phyloP scores from a whole-genome alignment of 2,797 vertebrate genomes.

The Selene dorsalis region DNA sequence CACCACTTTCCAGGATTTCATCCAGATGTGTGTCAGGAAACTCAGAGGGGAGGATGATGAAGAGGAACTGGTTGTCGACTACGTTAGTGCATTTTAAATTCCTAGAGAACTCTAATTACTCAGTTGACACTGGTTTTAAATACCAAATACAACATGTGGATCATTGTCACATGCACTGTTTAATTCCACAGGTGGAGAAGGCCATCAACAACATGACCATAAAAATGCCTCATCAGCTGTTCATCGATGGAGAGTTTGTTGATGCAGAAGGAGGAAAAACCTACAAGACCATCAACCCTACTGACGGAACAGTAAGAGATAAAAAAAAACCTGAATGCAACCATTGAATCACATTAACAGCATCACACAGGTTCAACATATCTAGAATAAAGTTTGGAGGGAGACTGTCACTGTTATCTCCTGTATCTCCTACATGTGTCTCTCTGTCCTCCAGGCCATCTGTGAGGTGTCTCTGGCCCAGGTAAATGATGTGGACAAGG shows the following conservation, averaged over 20 bases:
- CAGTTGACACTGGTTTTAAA: neutral
- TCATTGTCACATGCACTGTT: neutral
- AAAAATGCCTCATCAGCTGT: conserved; percentile 90
- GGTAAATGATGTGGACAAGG: conserved; percentile 87
- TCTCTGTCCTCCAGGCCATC: conserved; percentile 81
- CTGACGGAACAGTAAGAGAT: conserved; percentile 81
- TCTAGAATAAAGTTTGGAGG: no score
- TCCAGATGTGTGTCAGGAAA: conserved; percentile 89
- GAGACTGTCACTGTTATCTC: neutral
- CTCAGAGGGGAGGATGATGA: conserved; percentile 86
- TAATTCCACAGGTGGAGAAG: conserved; percentile 84
- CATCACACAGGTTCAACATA: neutral
- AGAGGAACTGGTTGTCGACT: conserved; percentile 83
- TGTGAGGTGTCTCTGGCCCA: conserved; percentile 91
- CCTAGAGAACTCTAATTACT: neutral
- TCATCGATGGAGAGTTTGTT: conserved; percentile 89
- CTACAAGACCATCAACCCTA: conserved; percentile 90
- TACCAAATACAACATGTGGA: no score
- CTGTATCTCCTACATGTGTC: neutral
- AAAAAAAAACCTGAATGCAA: neutral
- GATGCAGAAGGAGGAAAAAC: conserved; percentile 87
- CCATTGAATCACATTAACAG: neutral
- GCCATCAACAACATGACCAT: conserved; percentile 86
- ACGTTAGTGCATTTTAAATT: conserved; percentile 74
- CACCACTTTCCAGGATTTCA: conserved; percentile 89